phyloP scores from a whole-genome alignment of 2,113 vertebrate genomes.

The Burhinus oedicnemus region DNA sequence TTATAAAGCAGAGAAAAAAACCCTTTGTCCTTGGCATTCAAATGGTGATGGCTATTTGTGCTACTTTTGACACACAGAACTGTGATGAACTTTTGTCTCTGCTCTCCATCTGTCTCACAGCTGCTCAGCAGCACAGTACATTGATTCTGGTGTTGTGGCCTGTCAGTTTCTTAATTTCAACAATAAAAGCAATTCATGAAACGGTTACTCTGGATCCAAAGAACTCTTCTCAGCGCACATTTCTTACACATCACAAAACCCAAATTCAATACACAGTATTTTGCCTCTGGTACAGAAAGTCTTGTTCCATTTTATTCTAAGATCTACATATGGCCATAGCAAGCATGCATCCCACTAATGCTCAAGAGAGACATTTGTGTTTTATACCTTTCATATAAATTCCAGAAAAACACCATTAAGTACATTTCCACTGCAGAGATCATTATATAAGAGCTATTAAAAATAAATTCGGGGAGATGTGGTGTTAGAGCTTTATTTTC shows the following conservation, averaged over 20 bases:
- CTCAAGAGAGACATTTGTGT: neutral
- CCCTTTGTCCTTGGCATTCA: neutral
- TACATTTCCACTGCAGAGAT: neutral
- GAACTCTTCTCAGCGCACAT: neutral
- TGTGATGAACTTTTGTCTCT: neutral
- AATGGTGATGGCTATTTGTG: neutral
- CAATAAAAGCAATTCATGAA: constrained; percentile 24
- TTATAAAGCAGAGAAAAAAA: neutral
- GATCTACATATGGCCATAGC: neutral
- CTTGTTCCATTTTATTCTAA: constrained; percentile 12
- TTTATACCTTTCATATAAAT: constrained; percentile 1
- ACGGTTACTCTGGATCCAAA: neutral
- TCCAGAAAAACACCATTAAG: constrained; percentile 12
- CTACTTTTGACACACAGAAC: neutral
- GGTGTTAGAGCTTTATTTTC: neutral
- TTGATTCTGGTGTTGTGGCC: neutral
- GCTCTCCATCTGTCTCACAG: constrained; percentile 37
- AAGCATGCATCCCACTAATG: neutral
- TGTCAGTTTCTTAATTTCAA: neutral
- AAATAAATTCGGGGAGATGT: neutral
- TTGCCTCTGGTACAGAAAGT: constrained; percentile 37
- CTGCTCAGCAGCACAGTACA: neutral
- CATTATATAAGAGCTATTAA: constrained; percentile 10
- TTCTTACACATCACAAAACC: neutral
- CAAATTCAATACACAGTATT: neutral